These are phyloP conservation scores for Antheraea pernyi DNA, from an alignment of 1,140 invertebrate species.

Conservation along the genomic window DNA sequence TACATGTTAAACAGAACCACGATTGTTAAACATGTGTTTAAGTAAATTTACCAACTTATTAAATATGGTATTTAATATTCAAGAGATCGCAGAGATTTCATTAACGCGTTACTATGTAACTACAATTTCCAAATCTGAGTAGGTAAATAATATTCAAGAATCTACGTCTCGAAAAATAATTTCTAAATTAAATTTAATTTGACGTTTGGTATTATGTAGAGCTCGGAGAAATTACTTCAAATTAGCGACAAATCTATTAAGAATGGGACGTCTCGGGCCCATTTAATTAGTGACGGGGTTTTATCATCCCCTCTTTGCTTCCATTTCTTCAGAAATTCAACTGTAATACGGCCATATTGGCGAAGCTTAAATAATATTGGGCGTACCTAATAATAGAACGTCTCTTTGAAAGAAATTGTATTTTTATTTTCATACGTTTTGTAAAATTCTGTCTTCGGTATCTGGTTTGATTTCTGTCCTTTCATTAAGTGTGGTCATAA, in stretches of 20 bases:
- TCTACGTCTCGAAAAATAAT: constrained; percentile 13
- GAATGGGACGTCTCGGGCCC: constrained; percentile 55
- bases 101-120: constrained; percentile 3
- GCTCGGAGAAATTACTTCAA: constrained; percentile 51
- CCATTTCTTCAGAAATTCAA: constrained; percentile 50
- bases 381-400: constrained; percentile 41
- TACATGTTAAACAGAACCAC: neutral
- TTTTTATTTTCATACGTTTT: constrained; percentile 9
- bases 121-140: neutral
- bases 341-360: constrained; percentile 55
- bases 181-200: constrained; percentile 38
- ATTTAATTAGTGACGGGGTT: constrained; percentile 75
- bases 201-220: constrained; percentile 48
- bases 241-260: constrained; percentile 73
- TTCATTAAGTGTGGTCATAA: constrained; percentile 34
- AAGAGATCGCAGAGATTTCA: neutral
- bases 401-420: constrained; percentile 14
- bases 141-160: constrained; percentile 17
- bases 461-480: constrained; percentile 31
- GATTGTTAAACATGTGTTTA: neutral
- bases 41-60: neutral
- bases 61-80: neutral
- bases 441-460: constrained; percentile 21
- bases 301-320: constrained; percentile 64
- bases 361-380: constrained; percentile 61